Evolutionary conservation across 2,797 vertebrate genomes (phyloP).

Genomic region (Discoglossus pictus): DNA sequence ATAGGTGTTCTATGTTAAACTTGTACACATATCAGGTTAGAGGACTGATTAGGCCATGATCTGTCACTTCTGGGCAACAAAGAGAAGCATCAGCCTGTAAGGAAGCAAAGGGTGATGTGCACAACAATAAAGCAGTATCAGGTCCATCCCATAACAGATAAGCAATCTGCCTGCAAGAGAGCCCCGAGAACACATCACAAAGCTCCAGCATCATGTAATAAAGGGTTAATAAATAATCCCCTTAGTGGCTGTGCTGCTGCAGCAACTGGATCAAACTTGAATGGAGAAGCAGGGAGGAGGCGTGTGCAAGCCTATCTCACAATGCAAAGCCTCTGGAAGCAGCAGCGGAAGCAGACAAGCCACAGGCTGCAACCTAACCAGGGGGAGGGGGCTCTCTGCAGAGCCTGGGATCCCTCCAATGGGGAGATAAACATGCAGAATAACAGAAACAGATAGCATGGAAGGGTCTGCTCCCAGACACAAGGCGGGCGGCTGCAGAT

Average conservation of each 20-base stretch:
- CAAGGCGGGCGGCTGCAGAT: slow-evolving; percentile 25
- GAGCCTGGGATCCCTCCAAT: slow-evolving; percentile 2
- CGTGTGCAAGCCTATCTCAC: slow-evolving; percentile 5
- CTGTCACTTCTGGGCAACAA: slow-evolving; percentile 7
- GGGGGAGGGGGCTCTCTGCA: not conserved
- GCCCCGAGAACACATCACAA: not conserved
- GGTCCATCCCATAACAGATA: no score
- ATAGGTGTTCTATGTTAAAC: no score
- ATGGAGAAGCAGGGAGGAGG: slow-evolving; percentile 24
- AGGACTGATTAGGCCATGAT: not conserved
- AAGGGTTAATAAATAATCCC: slow-evolving; percentile 30
- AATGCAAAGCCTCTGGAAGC: slow-evolving; percentile 13
- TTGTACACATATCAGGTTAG: no score
- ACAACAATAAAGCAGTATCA: not conserved
- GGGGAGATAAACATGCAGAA: not conserved
- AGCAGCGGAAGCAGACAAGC: not conserved
- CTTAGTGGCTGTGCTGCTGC: slow-evolving; percentile 25
- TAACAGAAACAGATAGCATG: not conserved
- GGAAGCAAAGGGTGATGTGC: not conserved
- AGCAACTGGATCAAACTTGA: slow-evolving; percentile 35
- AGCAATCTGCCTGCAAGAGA: not conserved
- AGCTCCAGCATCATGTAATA: not conserved
- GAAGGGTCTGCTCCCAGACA: slow-evolving; percentile 13
- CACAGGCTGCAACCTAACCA: not conserved
- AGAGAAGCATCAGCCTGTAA: not conserved